phyloP scores from a whole-genome alignment of 2,113 vertebrate genomes.

The Piaya cayana region DNA sequence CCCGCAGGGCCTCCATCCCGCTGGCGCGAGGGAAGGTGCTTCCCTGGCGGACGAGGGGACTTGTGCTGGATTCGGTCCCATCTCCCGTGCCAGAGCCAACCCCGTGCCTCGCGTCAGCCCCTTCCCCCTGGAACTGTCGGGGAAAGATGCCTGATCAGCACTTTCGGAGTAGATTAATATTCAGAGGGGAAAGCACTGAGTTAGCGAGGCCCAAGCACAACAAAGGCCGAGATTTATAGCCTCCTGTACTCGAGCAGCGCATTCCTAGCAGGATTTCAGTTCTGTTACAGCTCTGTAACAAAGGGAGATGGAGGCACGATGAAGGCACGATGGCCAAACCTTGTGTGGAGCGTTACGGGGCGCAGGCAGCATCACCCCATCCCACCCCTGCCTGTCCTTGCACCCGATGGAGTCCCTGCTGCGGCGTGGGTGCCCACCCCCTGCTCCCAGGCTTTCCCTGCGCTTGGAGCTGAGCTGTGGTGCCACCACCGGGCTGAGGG shows the following conservation, averaged over 20 bases:
- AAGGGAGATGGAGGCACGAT: neutral
- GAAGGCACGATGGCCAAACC: accelerated
- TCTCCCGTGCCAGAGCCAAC: neutral
- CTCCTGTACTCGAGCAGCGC: neutral
- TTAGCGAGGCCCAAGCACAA: constrained; percentile 45
- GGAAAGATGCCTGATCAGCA: constrained; percentile 50
- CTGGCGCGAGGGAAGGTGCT: accelerated
- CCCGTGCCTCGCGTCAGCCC: neutral
- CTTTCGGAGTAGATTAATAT: constrained; percentile 28
- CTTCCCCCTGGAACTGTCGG: neutral
- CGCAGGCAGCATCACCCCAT: accelerated
- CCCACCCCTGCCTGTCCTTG: accelerated
- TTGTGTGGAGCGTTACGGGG: accelerated
- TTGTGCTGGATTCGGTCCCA: neutral
- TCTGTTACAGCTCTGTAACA: neutral
- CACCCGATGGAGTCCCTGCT: too few relatives aligned
- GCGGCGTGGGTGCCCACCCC: accelerated
- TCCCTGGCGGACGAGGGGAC: neutral
- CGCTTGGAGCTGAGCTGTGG: too few relatives aligned
- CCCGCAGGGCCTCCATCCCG: accelerated
- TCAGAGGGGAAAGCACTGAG: constrained; percentile 22
- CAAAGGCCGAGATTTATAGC: constrained; percentile 53
- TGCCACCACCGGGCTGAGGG: too few relatives aligned
- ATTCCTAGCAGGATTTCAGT: constrained; percentile 4
- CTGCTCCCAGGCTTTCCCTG: too few relatives aligned